Conservation (phyloP, 2,888 invertebrate genomes). For the Dryadula phaetusa region DNA sequence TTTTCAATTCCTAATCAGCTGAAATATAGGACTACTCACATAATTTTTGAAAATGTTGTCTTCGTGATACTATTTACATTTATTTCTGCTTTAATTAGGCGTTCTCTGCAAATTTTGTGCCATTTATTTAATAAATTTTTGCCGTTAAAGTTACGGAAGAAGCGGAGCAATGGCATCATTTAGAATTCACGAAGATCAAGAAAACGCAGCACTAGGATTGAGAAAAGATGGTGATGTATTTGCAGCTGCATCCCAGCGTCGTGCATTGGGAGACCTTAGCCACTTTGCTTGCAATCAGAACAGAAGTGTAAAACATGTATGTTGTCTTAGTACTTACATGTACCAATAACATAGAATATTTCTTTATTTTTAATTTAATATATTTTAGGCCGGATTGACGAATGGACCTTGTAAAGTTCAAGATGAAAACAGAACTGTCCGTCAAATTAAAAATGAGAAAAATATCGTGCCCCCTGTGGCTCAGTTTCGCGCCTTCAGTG, state of each 20-base stretch:
- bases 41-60: constrained; percentile 63
- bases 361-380: constrained; percentile 4
- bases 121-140: constrained; percentile 55
- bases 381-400: constrained; percentile 70
- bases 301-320: constrained; percentile 82
- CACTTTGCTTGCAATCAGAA: constrained; percentile 83
- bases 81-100: constrained; percentile 59
- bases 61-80: constrained; percentile 50
- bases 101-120: constrained; percentile 56
- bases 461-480: constrained; percentile 86
- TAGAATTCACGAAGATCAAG: constrained; percentile 91
- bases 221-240: constrained; percentile 81
- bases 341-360: neutral
- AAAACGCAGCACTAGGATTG: constrained; percentile 85
- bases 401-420: constrained; percentile 77
- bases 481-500: constrained; percentile 90
- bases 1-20: constrained; percentile 56
- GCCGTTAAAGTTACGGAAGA: constrained; percentile 70
- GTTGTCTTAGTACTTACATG: constrained; percentile 53
- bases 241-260: constrained; percentile 82
- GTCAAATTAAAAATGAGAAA: constrained; percentile 79
- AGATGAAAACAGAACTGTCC: constrained; percentile 77
- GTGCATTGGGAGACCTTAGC: constrained; percentile 86
- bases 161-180: constrained; percentile 87
- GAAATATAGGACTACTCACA: constrained; percentile 62